Conservation (phyloP, 1,140 invertebrate species). For the Drosophila burlai region DNA sequence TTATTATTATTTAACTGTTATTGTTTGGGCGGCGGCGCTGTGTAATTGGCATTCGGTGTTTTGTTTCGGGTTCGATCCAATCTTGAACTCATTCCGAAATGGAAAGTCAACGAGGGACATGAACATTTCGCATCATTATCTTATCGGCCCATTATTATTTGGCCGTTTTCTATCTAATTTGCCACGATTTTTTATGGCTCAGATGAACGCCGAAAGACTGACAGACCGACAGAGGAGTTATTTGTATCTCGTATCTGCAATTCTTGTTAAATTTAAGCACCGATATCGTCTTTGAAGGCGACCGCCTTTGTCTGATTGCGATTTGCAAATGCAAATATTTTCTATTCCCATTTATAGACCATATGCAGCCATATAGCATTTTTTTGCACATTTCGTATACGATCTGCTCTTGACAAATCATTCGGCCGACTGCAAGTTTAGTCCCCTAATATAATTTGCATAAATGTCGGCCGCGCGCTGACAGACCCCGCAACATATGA, state of each 20-base stretch:
- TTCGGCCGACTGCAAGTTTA: conserved; percentile 37
- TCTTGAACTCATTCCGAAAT: conserved; percentile 75
- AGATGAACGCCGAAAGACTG: conserved; percentile 35
- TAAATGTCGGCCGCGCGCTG: conserved; percentile 34
- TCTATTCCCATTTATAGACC: conserved; percentile 39
- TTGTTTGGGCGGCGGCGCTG: conserved; percentile 36
- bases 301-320: conserved; percentile 51
- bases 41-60: conserved; percentile 70
- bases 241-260: conserved; percentile 52
- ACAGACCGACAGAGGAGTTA: conserved; percentile 8
- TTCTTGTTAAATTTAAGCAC: conserved; percentile 56
- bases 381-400: conserved; percentile 9
- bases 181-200: conserved; percentile 67
- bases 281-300: conserved; percentile 64
- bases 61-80: conserved; percentile 51
- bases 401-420: conserved; percentile 43
- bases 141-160: conserved; percentile 57
- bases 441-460: conserved; percentile 39
- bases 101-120: conserved; percentile 65
- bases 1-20: conserved; percentile 78
- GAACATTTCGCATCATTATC: conserved; percentile 63
- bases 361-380: conserved; percentile 37
- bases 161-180: conserved; percentile 55
- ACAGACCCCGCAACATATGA: conserved; percentile 49
- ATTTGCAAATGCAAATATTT: conserved; percentile 62